Conservation (phyloP, 2,113 vertebrate genomes). For the Tachysurus fulvidraco region DNA sequence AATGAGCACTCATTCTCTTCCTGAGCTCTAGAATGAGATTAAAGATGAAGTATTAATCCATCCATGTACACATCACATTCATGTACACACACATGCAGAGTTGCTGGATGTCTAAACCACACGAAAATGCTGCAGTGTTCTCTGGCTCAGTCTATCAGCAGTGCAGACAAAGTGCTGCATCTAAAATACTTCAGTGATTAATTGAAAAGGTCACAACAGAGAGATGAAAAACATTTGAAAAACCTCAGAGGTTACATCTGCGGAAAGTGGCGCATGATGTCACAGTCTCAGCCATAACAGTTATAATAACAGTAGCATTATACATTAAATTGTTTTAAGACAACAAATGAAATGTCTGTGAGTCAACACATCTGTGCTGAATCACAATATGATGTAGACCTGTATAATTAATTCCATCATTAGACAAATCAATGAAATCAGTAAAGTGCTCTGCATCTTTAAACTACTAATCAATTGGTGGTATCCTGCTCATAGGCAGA, state of each 20-base stretch:
- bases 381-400: not conserved
- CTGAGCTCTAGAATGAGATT: not conserved
- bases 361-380: not conserved
- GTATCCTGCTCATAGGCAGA: not conserved
- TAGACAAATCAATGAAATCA: not conserved
- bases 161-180: not conserved
- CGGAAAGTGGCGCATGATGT: not conserved
- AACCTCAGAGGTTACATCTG: not conserved
- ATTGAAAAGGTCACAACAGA: not conserved
- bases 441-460: not conserved
- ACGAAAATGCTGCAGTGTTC: not conserved
- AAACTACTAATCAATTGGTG: not conserved
- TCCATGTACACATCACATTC: not conserved
- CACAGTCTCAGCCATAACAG: not conserved
- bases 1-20: not conserved
- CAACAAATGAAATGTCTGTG: not conserved
- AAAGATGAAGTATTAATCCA: conserved; percentile 23
- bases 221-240: not conserved
- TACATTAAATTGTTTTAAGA: not conserved
- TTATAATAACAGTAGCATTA: not conserved
- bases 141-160: conserved; percentile 37
- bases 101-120: not conserved
- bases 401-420: not conserved
- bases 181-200: not conserved
- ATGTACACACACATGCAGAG: conserved; percentile 6